These are phyloP conservation scores for Empidonax traillii DNA, from an alignment of 2,113 vertebrate species.

Conservation along the genomic window DNA sequence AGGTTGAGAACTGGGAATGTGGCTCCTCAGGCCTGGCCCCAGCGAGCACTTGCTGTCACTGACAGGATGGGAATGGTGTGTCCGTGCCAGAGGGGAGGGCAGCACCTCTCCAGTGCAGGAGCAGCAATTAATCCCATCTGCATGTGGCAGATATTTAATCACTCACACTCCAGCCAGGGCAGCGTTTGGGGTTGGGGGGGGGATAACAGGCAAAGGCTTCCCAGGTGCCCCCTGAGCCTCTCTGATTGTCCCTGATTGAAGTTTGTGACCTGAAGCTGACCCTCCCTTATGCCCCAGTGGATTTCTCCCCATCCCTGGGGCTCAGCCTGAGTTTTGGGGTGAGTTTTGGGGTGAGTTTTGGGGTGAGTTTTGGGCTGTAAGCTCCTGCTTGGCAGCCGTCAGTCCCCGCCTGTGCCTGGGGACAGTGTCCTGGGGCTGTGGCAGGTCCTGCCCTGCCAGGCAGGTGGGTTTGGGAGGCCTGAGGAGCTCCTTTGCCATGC, in stretches of 20 bases:
- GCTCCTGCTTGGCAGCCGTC: not conserved
- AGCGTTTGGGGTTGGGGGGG: not conserved
- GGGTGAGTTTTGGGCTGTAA: not conserved
- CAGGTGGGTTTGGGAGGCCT: not conserved
- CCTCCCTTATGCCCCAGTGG: not conserved
- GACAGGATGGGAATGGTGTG: not conserved
- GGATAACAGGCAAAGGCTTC: not conserved
- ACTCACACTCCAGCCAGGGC: not conserved
- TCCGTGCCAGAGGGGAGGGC: not conserved
- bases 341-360: not conserved
- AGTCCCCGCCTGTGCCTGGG: not conserved
- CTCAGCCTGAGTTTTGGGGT: not conserved
- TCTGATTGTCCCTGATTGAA: not conserved
- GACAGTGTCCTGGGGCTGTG: not conserved
- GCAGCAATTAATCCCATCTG: not conserved
- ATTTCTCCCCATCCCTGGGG: not conserved
- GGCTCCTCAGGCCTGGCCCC: not conserved
- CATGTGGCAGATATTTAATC: not conserved
- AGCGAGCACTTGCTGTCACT: not conserved
- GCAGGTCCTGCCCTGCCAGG: not conserved
- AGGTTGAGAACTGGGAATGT: not conserved
- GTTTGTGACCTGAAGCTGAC: not conserved
- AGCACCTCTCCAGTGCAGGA: not conserved
- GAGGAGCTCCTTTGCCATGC: not conserved
- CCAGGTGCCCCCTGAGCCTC: not conserved